Evolutionary conservation across 1,140 invertebrate species (phyloP), one percentile per base, ranked within the genome.

Genomic region (Sarcophaga bullata): DNA sequence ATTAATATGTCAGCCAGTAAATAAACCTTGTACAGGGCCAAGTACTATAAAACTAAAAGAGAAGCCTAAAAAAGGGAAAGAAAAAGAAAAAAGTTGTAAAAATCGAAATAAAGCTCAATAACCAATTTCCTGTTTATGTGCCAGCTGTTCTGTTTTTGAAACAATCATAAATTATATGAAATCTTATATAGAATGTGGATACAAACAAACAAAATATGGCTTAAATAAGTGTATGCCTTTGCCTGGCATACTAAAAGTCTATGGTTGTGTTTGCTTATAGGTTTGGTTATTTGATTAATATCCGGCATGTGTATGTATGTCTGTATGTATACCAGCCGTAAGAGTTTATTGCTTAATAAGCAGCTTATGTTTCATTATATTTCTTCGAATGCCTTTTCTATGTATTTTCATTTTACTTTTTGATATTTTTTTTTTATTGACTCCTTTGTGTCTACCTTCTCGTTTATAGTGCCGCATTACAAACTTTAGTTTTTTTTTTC

Each of bases 361-460:
- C 54, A 58, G 54, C 54, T 58, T 58, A 58, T 58, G 54, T 58
- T 58, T 58, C 54, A 58, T 37, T 37, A 37, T 58, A 58, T 58
- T 58, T 37, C 25, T 2, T 37, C 25, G 25, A 37, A 37, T 2
- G 25, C 25, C 25, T 37, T 37, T 37, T 37, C 25, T 37, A 37
- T 37, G 25, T 37, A 4, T 2, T 37, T 58, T n/a, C 54, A n/a
- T 58, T 15, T n/a, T 58, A 58, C 54, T 58, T 58, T 58, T 58
- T 58, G 54, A n/a, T 15, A 15, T n/a, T 58, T 6, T 58, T 58
- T n/a, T 58, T 37, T 37, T 37, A 37, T 37, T 37, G 4, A 37
- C 25, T 4, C 1, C 1, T 37, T 37, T 37, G 4, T 2, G 25
- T 4, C 25, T 37, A 37, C 25, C 25, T 37, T 37, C 25, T 37